Conservation (phyloP, 2,797 vertebrate species). For the Odontamblyopus lacepedii region DNA sequence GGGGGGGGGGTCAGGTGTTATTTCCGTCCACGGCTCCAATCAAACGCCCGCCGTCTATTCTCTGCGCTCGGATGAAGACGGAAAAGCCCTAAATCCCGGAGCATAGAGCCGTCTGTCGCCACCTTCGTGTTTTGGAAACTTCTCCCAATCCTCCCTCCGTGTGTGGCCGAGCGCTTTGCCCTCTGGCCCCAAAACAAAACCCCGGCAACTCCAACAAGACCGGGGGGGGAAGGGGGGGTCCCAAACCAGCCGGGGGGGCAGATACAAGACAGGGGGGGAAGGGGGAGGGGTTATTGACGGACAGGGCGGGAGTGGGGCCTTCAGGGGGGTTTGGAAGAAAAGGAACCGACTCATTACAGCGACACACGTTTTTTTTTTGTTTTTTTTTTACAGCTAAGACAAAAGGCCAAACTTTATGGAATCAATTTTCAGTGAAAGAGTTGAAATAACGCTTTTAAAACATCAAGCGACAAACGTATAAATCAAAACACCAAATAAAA, state of each 20-base stretch:
- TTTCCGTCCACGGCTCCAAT: not conserved
- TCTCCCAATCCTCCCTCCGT: not conserved
- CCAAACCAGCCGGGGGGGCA: not conserved
- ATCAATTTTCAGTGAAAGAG: no score
- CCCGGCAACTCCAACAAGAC: not conserved
- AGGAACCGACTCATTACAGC: not conserved
- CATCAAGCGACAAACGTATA: no score
- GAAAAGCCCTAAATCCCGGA: not conserved
- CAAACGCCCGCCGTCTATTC: not conserved
- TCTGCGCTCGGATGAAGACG: not conserved
- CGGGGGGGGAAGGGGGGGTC: no score
- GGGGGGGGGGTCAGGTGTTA: not conserved
- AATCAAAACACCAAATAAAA: no score
- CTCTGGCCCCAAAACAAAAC: slow-evolving; percentile 11
- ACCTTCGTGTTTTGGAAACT: slow-evolving; percentile 6
- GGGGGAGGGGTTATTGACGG: not conserved
- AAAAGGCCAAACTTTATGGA: no score
- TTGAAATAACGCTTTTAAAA: no score
- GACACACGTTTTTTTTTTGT: not conserved
- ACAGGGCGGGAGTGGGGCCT: not conserved
- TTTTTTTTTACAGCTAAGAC: no score
- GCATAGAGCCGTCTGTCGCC: not conserved
- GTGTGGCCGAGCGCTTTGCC: not conserved
- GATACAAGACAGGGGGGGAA: not conserved
- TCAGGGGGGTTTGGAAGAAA: not conserved